phyloP scores from a whole-genome alignment of 2,113 vertebrate genomes.

The Polypterus bichir region DNA sequence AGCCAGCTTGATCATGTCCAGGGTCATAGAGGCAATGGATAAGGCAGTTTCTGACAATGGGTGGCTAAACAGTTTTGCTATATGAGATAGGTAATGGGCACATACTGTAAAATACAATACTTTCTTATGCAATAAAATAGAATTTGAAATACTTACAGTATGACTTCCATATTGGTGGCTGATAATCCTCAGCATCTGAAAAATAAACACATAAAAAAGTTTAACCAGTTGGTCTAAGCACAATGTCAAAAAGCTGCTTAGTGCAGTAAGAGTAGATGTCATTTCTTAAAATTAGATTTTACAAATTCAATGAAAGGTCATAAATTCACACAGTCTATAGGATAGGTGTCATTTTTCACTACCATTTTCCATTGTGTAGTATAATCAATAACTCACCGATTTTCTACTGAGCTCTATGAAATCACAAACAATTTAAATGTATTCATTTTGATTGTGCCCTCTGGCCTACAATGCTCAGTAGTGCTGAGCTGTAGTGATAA shows the following conservation, averaged over 20 bases:
- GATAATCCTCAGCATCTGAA: constrained; percentile 94
- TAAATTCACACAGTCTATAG: constrained; percentile 9
- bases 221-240: constrained; percentile 7
- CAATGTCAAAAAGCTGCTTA: constrained; percentile 3
- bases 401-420: constrained; percentile 21
- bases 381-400: constrained; percentile 23
- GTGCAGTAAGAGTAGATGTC: neutral
- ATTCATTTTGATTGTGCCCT: constrained; percentile 32
- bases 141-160: constrained; percentile 75
- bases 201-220: constrained; percentile 33
- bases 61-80: too few species aligned
- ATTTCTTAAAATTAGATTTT: constrained; percentile 16
- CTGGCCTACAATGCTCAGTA: neutral
- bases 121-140: constrained; percentile 3
- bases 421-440: constrained; percentile 23
- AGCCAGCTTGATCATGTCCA: too few species aligned
- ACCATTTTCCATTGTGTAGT: constrained; percentile 7
- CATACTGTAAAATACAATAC: too few species aligned
- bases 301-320: constrained; percentile 11
- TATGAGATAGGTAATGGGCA: too few species aligned
- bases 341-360: constrained; percentile 8
- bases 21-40: too few species aligned
- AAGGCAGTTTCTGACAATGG: too few species aligned
- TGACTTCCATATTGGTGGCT: constrained; percentile 97
- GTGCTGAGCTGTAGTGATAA: neutral